These are phyloP conservation scores for Calosoma granatense DNA, from an alignment of 1,140 invertebrate species.

Conservation along the genomic window DNA sequence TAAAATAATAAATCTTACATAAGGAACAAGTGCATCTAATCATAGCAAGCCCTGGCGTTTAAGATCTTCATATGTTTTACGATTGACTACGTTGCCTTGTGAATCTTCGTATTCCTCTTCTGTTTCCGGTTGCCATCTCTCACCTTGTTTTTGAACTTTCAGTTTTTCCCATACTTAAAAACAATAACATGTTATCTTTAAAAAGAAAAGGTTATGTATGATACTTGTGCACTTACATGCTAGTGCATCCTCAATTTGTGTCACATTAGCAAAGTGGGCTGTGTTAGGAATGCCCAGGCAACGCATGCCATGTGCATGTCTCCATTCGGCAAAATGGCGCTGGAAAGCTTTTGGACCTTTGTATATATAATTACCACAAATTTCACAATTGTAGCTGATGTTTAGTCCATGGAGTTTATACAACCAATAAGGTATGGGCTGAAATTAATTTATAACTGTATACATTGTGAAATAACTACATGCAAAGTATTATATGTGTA, in stretches of 20 bases:
- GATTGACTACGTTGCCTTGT: constrained; percentile 95
- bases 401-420: constrained; percentile 99
- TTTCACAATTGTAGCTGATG: constrained; percentile 98
- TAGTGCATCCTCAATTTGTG: constrained; percentile 96
- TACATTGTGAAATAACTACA: background rate
- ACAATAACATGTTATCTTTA: constrained; percentile 18
- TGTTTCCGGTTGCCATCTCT: constrained; percentile 92
- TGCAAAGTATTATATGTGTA: too few species aligned
- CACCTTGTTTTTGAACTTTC: constrained; percentile 87
- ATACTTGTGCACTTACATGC: constrained; percentile 52
- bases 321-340: constrained; percentile 98
- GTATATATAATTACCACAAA: constrained; percentile 99
- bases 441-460: constrained; percentile 27
- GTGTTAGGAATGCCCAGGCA: constrained; percentile 99
- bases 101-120: constrained; percentile 99
- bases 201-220: background rate
- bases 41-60: constrained; percentile 95
- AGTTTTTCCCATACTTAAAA: constrained; percentile 90
- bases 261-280: constrained; percentile 99
- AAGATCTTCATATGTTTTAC: constrained; percentile 97
- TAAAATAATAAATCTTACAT: too few species aligned
- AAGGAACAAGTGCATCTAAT: too few species aligned
- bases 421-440: constrained; percentile 98
- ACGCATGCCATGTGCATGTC: constrained; percentile 98
- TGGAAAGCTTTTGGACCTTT: constrained; percentile 99